Evolutionary conservation across 1,140 invertebrate genomes (phyloP), one percentile per base, ranked within the genome.

Genomic region (Leptinotarsa texana): DNA sequence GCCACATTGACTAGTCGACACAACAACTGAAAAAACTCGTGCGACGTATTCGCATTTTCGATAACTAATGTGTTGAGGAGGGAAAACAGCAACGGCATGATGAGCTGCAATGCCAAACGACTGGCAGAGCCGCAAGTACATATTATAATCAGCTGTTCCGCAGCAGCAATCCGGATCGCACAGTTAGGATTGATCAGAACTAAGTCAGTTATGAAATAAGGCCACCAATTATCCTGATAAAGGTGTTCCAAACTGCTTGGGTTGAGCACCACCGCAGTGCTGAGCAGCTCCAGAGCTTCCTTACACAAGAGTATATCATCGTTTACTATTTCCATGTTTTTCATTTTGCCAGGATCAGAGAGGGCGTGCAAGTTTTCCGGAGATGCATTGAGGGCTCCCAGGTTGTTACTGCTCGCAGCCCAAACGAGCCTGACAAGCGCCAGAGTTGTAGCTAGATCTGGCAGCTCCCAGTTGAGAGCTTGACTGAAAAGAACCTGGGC

Each of bases 211-310:
- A 97, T 92, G 82, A 97, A 96, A 93, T 95, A 93, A 77, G 95
- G 92, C 94, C 95, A 94, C 86, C 92, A 73, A 49, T 73, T 65
- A 18, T 65, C 71, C 33, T 90, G 88, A 63, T 89, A 87, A 0
- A 95, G 84, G 17, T 88, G 89, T 74, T 96, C 94, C 65, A 97
- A 86, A 69, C 92, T 92, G 65, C 91, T 89, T 6, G 95, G 94
- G 86, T 95, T 95, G 11, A 98, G 86, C 33, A 95, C 92, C 81
- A 98, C 89, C 78, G 93, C 93, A 71, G 97, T 90, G n/a, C 95
- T 96, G 63, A 99, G 86, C 33, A 96, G 92, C 87, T 98, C 96
- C 79, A 98, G 87, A 24, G 95, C 95, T 86, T 98, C 96, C 80
- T 95, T 93, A 82, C 96, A 96, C 78, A 98, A 92, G 83, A 87